Conservation (phyloP, 2,797 vertebrate species). For the Phoxinus dragarum region DNA sequence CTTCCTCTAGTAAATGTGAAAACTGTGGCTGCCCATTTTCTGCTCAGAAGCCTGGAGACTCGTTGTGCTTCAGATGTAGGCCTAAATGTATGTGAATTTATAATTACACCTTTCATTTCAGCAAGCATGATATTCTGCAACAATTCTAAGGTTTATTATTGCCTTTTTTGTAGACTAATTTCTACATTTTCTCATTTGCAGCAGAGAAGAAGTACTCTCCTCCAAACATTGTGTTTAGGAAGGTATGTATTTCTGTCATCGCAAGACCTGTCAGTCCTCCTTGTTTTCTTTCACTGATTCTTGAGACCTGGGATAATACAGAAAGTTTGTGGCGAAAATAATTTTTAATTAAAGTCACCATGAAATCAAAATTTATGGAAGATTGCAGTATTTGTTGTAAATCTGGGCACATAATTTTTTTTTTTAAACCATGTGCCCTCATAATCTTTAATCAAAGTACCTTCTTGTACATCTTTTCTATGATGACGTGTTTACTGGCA, state of each 20-base stretch:
- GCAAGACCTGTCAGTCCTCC: not conserved
- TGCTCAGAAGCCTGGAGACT: slow-evolving; percentile 27
- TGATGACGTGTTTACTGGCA: too few relatives aligned
- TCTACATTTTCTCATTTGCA: slow-evolving; percentile 32
- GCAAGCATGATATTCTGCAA: not conserved
- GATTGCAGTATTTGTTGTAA: not conserved
- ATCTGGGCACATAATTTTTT: too few relatives aligned
- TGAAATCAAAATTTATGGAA: not conserved
- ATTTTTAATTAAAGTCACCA: not conserved
- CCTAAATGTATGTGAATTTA: slow-evolving; percentile 55
- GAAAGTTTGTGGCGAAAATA: not conserved
- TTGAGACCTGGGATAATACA: not conserved
- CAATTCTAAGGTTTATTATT: not conserved
- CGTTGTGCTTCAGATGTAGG: slow-evolving; percentile 57
- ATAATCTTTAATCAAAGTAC: too few relatives aligned
- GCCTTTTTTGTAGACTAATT: not conserved
- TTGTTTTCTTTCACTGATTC: not conserved
- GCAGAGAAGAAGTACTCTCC: slow-evolving; percentile 44
- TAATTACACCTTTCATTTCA: not conserved
- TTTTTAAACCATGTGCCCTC: too few relatives aligned
- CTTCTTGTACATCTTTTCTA: too few relatives aligned
- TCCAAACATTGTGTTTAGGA: slow-evolving; percentile 65
- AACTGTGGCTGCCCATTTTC: slow-evolving; percentile 55
- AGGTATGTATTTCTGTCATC: slow-evolving; percentile 57
- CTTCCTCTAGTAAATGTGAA: slow-evolving; percentile 56